Evolutionary conservation across 2,888 invertebrate species (phyloP), one percentile per base, ranked within the genome.

Genomic region (Volucella zonaria): DNA sequence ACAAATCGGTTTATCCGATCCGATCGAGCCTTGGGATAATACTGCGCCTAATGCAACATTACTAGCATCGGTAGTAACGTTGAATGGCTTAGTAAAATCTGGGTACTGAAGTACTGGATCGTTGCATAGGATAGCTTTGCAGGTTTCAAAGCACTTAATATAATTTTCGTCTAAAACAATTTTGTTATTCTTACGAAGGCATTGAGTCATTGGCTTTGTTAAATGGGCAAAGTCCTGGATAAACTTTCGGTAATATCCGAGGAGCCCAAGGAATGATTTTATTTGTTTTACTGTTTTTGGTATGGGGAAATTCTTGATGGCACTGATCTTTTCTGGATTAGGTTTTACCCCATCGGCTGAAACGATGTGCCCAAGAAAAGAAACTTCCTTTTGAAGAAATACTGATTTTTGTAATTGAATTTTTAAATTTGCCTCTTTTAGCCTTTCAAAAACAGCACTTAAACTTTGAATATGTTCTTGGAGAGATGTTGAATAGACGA

Each of bases 321-420:
- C 87, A 54, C 82, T 59, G 6, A 89, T 88, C 86, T 90, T 90
- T 0, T 87, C 83, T 0, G 89, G 89, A 64, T 90, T 89, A 8
- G 90, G 90, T 64, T 86, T 89, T 12, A 90, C 87, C 8, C 89
- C 89, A 1, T 90, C 88, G 0, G 88, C 74, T 6, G 90, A 88
- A 11, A 91, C 87, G 10, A 90, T 70, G 61, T 89, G 90, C 6
- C 90, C 89, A 12, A 91, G 71, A 78, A 87, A 90, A 18, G 85
- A 82, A 0, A 89, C 86, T 86, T 88, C 86, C 49, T 87, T 88
- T 11, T 71, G 47, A 8, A 89, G 62, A 70, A 89, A 89, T 82
- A 88, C 85, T 1, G 74, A 87, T 75, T 89, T 89, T 38, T 88
- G 87, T 88, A 88, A 2, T 86, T 86, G 14, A 88, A 83, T 74